phyloP scores from a whole-genome alignment of 2,797 vertebrate genomes.

The Clamator glandarius region DNA sequence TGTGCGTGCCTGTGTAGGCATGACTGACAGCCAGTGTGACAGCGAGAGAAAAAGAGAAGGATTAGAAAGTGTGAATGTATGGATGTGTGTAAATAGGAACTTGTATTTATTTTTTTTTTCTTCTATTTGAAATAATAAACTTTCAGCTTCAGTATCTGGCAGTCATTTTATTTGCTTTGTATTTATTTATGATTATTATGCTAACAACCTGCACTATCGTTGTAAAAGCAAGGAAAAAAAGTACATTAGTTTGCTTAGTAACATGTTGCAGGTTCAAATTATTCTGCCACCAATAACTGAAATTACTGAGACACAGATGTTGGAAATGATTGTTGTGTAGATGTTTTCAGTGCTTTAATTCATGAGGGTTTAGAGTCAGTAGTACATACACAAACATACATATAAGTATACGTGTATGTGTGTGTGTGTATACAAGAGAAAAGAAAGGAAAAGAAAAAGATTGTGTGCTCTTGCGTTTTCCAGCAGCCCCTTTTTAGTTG shows the following conservation, averaged over 20 bases:
- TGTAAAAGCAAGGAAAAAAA: not conserved
- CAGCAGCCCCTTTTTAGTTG: not conserved
- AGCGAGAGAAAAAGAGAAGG: conserved; percentile 1
- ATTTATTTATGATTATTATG: not conserved
- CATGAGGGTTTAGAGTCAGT: not conserved
- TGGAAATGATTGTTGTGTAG: not conserved
- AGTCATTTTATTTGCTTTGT: not conserved
- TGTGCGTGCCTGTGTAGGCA: not conserved
- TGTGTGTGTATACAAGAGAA: not conserved
- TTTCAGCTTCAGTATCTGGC: not conserved
- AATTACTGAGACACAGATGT: not conserved
- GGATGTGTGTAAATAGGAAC: not conserved
- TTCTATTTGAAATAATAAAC: conserved; percentile 36
- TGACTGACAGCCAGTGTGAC: conserved; percentile 23
- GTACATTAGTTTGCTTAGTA: not conserved
- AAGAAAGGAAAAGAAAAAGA: not conserved
- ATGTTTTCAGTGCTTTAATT: not conserved
- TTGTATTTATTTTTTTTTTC: not conserved
- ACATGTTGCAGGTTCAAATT: not conserved
- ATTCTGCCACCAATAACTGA: not conserved
- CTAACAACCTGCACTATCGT: not conserved
- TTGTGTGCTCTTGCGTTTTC: not conserved
- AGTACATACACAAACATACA: not conserved
- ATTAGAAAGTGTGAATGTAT: conserved; percentile 9
- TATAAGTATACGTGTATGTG: accelerated